Conservation (phyloP, 53 echinoderm and acorn worm genomes). For the Arbacia lixula region DNA sequence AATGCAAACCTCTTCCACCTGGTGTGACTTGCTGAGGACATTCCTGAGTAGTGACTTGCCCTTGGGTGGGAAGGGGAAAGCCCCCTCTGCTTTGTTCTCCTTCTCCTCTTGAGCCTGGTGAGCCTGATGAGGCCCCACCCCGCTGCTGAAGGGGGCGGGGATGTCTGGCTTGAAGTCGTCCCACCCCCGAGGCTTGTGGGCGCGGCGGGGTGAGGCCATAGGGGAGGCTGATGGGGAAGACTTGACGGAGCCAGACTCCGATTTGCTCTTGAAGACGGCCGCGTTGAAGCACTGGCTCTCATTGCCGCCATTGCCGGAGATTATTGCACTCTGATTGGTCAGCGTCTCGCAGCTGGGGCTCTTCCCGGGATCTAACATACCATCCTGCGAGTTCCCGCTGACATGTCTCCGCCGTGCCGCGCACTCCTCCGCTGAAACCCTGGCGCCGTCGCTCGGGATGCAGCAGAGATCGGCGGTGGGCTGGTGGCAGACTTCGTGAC, state of each 20-base stretch:
- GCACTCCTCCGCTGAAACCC: slow-evolving; percentile 34
- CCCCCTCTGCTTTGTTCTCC: slow-evolving; percentile 41
- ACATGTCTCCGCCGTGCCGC: slow-evolving; percentile 30
- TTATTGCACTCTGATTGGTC: slow-evolving; percentile 53
- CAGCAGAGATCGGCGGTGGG: slow-evolving; percentile 24
- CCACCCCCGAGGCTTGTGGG: not conserved
- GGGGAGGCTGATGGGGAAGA: slow-evolving; percentile 73
- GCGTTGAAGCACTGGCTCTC: slow-evolving; percentile 52
- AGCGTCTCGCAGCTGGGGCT: slow-evolving; percentile 30
- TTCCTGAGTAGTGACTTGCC: slow-evolving; percentile 84
- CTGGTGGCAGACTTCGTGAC: slow-evolving; percentile 28
- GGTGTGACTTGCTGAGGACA: slow-evolving; percentile 64
- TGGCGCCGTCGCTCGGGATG: slow-evolving; percentile 31
- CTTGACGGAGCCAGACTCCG: slow-evolving; percentile 30
- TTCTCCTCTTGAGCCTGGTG: slow-evolving; percentile 56
- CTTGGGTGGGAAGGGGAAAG: slow-evolving; percentile 63
- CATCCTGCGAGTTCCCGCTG: slow-evolving; percentile 43
- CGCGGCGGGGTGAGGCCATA: slow-evolving; percentile 54
- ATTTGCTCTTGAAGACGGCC: slow-evolving; percentile 38
- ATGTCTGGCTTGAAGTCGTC: slow-evolving; percentile 73
- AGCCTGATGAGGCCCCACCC: not conserved
- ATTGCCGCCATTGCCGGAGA: not conserved
- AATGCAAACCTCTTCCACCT: slow-evolving; percentile 65
- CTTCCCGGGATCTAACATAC: not conserved
- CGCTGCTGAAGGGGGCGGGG: slow-evolving; percentile 67